Base-by-base conservation (phyloP, 2,888 invertebrate species). In the Neuroscelio doddi region DNA sequence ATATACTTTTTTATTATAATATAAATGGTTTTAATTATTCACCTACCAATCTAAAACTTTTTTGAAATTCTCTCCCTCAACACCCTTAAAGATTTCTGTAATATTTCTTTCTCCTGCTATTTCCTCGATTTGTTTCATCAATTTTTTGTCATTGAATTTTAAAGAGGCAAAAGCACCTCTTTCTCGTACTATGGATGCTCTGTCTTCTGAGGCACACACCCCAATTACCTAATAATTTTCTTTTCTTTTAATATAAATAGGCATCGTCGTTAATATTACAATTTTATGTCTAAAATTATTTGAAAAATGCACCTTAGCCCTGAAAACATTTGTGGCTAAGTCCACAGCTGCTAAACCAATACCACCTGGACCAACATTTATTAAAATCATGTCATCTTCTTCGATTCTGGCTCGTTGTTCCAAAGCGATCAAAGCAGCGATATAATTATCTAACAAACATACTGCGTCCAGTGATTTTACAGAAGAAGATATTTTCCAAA, bases 271-370 rank as follows among this genome's bases (percentile, higher is more conserved):
- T 53, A 32, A 9, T 16, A 44, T 49, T 41, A 38, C 2, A 59
- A n/a, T 14, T 27, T 9, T 17, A 30, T 26, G 26, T 5, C 26
- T 26, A 7, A 30, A 30, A 10, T 10, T 8, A 30, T 30, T 27
- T n/a, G n/a, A n/a, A n/a, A n/a, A 39, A 24, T 24, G 36, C 9
- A 9, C 91, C 85, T 90, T 88, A 21, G 90, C 88, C 78, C 88
- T 88, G 74, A 89, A 91, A 42, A 91, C 87, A 81, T 90, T 90
- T 8, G 89, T 87, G 34, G 91, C 91, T 38, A 92, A 85, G 83
- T 92, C 92, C 14, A 91, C 88, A 34, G 90, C 89, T 53, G 92
- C 91, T 38, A 91, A 79, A 10, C 89, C 89, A 38, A 89, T 83
- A 7, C 90, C 89, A 14, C 90, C 91, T 45, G 89, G 86, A 5